Conservation (phyloP, 1,140 invertebrate genomes). For the Arctopsyche grandis region DNA sequence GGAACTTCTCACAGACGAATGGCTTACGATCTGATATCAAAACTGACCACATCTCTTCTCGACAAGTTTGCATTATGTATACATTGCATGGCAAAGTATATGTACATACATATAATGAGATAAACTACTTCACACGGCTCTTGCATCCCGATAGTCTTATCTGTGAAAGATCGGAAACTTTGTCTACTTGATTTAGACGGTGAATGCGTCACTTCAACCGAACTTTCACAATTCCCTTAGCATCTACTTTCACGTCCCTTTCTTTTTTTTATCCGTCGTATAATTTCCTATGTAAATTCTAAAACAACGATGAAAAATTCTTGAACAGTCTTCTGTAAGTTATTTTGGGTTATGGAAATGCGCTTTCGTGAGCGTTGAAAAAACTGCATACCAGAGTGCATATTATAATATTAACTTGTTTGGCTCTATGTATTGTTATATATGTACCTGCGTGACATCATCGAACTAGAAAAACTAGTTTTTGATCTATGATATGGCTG, state of each 20-base stretch:
- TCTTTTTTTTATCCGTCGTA: background rate
- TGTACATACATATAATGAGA: no score
- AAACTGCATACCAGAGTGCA: conserved; percentile 3
- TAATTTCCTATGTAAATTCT: background rate
- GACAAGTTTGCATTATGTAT: no score
- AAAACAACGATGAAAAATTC: background rate
- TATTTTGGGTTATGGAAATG: background rate
- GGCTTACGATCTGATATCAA: no score
- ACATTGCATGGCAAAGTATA: no score
- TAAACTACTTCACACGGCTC: no score
- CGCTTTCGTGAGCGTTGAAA: background rate
- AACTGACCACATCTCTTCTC: no score
- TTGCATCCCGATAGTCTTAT: background rate
- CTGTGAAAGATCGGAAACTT: background rate
- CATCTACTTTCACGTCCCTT: conserved; percentile 22
- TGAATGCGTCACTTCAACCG: background rate
- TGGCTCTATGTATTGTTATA: background rate
- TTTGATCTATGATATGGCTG: background rate
- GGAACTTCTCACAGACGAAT: no score
- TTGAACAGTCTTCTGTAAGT: background rate
- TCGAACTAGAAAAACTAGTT: conserved; percentile 29
- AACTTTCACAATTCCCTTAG: conserved; percentile 26
- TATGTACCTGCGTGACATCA: conserved; percentile 34
- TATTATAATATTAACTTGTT: conserved; percentile 11
- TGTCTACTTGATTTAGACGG: conserved; percentile 5